Evolutionary conservation across 2,113 vertebrate species (phyloP).

Genomic region (Labrus mixtus): DNA sequence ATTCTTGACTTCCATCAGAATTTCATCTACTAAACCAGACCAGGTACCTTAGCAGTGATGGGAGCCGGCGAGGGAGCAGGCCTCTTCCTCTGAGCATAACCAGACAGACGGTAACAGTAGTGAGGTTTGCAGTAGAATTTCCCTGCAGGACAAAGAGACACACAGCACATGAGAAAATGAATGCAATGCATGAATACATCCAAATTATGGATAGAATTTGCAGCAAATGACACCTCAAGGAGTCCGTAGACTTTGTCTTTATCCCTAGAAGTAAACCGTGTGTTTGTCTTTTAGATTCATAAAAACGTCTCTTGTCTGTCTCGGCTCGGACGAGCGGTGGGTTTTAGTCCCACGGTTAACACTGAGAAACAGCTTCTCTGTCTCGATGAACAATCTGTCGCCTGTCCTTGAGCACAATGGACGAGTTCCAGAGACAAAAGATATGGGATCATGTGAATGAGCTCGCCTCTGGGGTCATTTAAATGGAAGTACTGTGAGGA

Average conservation of each 20-base stretch:
- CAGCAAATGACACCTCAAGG: background rate
- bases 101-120: constrained; percentile 95
- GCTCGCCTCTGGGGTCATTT: background rate
- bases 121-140: constrained; percentile 99
- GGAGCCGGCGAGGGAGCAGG: constrained; percentile 87
- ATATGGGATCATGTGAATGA: constrained; percentile 14
- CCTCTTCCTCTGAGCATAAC: constrained; percentile 94
- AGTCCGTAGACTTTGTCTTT: constrained; percentile 2
- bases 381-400: constrained; percentile 59
- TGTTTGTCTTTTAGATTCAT: background rate
- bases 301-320: constrained; percentile 21
- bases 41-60: constrained; percentile 87
- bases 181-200: background rate
- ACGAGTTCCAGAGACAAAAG: constrained; percentile 23
- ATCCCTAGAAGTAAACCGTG: background rate
- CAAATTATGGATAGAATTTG: background rate
- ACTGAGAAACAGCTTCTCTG: constrained; percentile 39
- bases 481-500: background rate
- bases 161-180: background rate
- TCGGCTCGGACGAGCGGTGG: constrained; percentile 33
- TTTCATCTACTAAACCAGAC: background rate
- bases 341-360: constrained; percentile 44
- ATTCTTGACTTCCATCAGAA: background rate
- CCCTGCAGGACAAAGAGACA: constrained; percentile 81
- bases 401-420: constrained; percentile 58